Conservation (phyloP, 2,113 vertebrate genomes). For the Ceyx melanurus region DNA sequence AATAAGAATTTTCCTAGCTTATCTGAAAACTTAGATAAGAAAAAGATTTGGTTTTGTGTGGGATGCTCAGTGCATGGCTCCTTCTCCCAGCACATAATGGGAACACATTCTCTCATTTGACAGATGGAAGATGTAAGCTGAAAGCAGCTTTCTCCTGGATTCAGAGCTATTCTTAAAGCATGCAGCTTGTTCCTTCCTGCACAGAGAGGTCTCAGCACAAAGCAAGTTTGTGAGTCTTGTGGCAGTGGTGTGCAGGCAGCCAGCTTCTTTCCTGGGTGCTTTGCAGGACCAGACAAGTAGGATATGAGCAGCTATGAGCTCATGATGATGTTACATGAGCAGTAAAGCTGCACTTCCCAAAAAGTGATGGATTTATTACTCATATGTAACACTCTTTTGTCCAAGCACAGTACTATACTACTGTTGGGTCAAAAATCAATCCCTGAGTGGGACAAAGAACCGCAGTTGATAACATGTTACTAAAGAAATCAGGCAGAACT, state of each 20-base stretch:
- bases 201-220: background rate
- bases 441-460: background rate
- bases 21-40: background rate
- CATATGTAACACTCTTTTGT: background rate
- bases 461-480: background rate
- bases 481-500: background rate
- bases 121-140: conserved; percentile 56
- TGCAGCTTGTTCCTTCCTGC: conserved; percentile 30
- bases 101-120: conserved; percentile 50
- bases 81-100: background rate
- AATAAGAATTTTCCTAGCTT: background rate
- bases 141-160: conserved; percentile 37
- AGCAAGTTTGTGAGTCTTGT: background rate
- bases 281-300: background rate
- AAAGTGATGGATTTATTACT: conserved; percentile 14
- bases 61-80: conserved; percentile 18
- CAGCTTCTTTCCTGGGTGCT: background rate
- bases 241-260: background rate
- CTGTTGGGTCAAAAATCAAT: background rate
- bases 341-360: conserved; percentile 7
- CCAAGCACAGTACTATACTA: background rate
- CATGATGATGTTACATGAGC: background rate
- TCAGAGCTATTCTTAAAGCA: conserved; percentile 41
- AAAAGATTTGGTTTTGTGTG: background rate
- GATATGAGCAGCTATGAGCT: background rate